A percentile compares a stretch with the other conserved stretches of the same genome.
Evolutionary conservation across 1,140 invertebrate species (phyloP).

Genomic region (Drosophila sucinea): DNA sequence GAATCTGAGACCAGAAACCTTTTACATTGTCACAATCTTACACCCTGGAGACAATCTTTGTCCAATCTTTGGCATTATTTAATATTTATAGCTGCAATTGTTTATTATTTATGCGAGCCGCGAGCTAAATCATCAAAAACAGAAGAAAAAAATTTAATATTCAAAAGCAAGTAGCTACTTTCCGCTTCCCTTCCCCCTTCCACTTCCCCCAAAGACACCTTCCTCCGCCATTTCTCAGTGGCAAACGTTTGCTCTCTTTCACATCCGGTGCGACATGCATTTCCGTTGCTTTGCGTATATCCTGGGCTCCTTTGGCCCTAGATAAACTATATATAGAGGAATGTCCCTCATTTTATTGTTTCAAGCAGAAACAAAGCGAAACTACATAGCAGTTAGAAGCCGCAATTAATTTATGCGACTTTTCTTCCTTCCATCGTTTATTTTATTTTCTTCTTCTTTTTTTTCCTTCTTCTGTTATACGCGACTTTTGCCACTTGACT

Average conservation of each 20-base stretch:
- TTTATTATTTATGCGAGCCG: slow-evolving; percentile 65
- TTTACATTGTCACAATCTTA: slow-evolving; percentile 7
- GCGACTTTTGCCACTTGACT: slow-evolving; percentile 67
- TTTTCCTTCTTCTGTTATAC: slow-evolving; percentile 35
- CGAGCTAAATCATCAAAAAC: slow-evolving; percentile 46
- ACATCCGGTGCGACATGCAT: slow-evolving; percentile 76
- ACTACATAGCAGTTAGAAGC: slow-evolving; percentile 38
- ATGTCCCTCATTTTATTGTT: slow-evolving; percentile 53
- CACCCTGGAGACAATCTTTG: slow-evolving; percentile 1
- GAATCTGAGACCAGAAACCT: not conserved
- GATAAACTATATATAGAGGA: slow-evolving; percentile 25
- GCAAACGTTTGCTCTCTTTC: slow-evolving; percentile 20
- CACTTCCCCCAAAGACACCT: not conserved
- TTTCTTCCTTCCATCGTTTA: slow-evolving; percentile 26
- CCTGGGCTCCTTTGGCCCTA: slow-evolving; percentile 43
- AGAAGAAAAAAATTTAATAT: slow-evolving; percentile 59
- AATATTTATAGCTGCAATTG: slow-evolving; percentile 59
- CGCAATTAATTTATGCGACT: slow-evolving; percentile 79
- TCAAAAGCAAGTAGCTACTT: slow-evolving; percentile 48
- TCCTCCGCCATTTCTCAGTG: not conserved
- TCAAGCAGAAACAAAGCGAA: slow-evolving; percentile 36
- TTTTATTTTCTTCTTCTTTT: slow-evolving; percentile 20
- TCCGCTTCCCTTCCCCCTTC: not conserved
- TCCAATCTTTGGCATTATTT: slow-evolving; percentile 42
- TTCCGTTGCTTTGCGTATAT: slow-evolving; percentile 69